A percentile compares a stretch with the other conserved stretches of the same genome.
phyloP scores from a whole-genome alignment of 2,113 vertebrate genomes.

The Anthoscopus minutus region DNA sequence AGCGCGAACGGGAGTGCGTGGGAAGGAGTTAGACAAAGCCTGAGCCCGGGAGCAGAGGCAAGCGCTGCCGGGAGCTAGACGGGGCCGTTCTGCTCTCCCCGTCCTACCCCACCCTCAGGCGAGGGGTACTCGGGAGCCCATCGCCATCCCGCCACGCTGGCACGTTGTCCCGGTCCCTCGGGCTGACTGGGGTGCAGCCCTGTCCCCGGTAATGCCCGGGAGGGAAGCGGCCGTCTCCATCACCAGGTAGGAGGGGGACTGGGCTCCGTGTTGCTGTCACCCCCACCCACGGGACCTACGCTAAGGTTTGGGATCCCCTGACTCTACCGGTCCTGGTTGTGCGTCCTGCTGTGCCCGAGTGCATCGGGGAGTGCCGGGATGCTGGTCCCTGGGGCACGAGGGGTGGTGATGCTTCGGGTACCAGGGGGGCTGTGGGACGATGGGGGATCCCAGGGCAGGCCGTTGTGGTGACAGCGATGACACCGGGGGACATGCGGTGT shows the following conservation, averaged over 20 bases:
- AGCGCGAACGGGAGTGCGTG: conserved; percentile 36
- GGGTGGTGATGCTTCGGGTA: neutral
- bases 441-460: neutral
- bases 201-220: neutral
- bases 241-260: conserved; percentile 23
- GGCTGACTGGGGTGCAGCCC: neutral
- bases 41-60: conserved; percentile 49
- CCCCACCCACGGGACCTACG: neutral
- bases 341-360: neutral
- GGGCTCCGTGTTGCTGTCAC: neutral
- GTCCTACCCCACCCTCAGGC: neutral
- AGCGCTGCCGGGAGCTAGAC: conserved; percentile 43
- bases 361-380: neutral
- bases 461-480: neutral
- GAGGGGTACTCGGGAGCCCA: neutral
- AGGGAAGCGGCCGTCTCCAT: neutral
- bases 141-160: neutral
- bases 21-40: conserved; percentile 60
- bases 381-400: neutral
- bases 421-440: neutral
- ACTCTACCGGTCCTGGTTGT: neutral
- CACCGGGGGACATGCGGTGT: neutral
- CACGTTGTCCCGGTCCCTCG: neutral
- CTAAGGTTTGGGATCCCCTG: neutral
- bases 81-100: neutral